These are phyloP conservation scores for Bombyx mori DNA, from an alignment of 1,140 invertebrate genomes.

Conservation along the genomic window DNA sequence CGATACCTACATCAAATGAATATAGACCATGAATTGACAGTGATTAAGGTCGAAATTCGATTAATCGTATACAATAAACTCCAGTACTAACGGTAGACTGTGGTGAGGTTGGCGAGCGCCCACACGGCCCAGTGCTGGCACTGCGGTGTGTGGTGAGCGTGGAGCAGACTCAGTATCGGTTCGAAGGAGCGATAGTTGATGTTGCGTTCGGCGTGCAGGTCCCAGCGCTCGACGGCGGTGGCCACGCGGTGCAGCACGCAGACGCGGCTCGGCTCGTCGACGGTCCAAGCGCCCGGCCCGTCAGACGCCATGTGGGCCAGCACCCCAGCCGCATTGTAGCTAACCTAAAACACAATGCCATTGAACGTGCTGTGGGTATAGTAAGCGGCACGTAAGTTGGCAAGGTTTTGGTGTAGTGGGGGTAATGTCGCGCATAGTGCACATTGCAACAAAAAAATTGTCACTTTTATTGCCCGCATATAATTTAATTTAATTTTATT, in stretches of 20 bases:
- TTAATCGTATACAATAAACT: too few species aligned
- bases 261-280: slow-evolving; percentile 78
- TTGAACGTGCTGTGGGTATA: too few species aligned
- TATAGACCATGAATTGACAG: too few species aligned
- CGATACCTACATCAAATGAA: too few species aligned
- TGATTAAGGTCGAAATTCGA: too few species aligned
- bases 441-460: too few species aligned
- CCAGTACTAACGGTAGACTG: slow-evolving; percentile 86
- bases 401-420: too few species aligned
- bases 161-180: slow-evolving; percentile 87
- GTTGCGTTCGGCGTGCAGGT: slow-evolving; percentile 87
- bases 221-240: slow-evolving; percentile 89
- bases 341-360: slow-evolving; percentile 74
- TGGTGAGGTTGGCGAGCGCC: slow-evolving; percentile 96
- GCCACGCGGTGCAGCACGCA: slow-evolving; percentile 84
- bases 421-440: too few species aligned
- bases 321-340: slow-evolving; percentile 97
- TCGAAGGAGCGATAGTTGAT: slow-evolving; percentile 98
- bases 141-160: slow-evolving; percentile 86
- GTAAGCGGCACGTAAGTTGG: too few species aligned
- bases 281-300: slow-evolving; percentile 86
- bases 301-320: slow-evolving; percentile 96
- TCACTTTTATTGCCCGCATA: too few species aligned
- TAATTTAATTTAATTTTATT: too few species aligned
- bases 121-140: slow-evolving; percentile 98